Percentiles rank a stretch among this genome's conserved stretches.
Evolutionary conservation across 1,140 invertebrate species (phyloP).

Genomic region (Nomia melanderi): DNA sequence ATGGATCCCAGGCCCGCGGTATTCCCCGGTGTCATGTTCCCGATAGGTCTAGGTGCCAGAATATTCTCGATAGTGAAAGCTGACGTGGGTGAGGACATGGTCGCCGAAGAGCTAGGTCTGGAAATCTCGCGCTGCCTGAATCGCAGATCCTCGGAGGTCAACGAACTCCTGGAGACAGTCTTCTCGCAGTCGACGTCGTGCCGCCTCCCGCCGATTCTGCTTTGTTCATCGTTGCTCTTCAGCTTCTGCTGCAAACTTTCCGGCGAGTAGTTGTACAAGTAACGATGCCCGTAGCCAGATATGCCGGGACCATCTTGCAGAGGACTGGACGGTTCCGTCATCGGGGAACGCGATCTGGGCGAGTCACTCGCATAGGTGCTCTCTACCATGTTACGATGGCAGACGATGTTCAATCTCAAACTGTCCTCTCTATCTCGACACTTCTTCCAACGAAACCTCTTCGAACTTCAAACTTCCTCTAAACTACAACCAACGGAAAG

Average conservation of each 20-base stretch:
- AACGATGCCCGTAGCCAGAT: conserved; percentile 65
- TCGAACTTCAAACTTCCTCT: not conserved
- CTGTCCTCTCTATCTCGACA: too few species aligned
- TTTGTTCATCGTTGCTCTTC: conserved; percentile 56
- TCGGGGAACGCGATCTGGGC: conserved; percentile 76
- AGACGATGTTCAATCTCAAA: too few species aligned
- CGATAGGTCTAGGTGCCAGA: conserved; percentile 83
- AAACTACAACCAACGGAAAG: not conserved
- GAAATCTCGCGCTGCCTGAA: conserved; percentile 58
- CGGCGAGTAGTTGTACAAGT: conserved; percentile 70
- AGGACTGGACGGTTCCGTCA: conserved; percentile 76
- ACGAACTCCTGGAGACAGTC: conserved; percentile 63
- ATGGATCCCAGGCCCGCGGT: conserved; percentile 53
- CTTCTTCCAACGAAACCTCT: not conserved
- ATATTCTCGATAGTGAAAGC: conserved; percentile 92
- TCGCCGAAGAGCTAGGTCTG: conserved; percentile 74
- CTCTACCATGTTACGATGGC: conserved; percentile 73
- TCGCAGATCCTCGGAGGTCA: conserved; percentile 62
- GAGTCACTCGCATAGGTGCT: conserved; percentile 76
- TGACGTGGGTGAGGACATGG: conserved; percentile 83
- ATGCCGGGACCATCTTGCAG: conserved; percentile 71
- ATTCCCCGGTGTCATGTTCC: conserved; percentile 61
- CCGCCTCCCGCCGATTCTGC: conserved; percentile 45
- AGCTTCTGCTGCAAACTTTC: conserved; percentile 64
- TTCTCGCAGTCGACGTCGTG: conserved; percentile 58